A percentile compares a stretch with the other conserved stretches of the same genome.
These are phyloP conservation scores for Molorchus minor DNA, from an alignment of 2,888 invertebrate species.

Conservation along the genomic window DNA sequence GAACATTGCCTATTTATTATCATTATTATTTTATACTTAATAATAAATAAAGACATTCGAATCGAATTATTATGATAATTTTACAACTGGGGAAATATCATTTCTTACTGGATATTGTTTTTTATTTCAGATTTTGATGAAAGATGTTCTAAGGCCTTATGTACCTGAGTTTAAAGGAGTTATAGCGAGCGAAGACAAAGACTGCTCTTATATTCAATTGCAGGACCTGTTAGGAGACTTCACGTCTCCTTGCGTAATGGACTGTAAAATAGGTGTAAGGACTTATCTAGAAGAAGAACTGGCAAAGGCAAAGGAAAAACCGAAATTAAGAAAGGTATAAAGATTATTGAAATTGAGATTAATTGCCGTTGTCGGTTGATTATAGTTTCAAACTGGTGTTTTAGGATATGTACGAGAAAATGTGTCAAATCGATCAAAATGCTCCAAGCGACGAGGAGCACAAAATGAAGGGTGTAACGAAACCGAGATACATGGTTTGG, in stretches of 20 bases:
- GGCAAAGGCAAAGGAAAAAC: constrained; percentile 94
- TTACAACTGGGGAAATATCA: too few relatives aligned
- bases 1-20: too few relatives aligned
- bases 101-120: too few relatives aligned
- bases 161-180: constrained; percentile 95
- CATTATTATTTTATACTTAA: too few relatives aligned
- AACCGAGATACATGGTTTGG: constrained; percentile 96
- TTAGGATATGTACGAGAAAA: constrained; percentile 97
- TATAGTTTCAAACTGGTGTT: constrained; percentile 40
- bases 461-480: constrained; percentile 88
- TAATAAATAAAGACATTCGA: too few relatives aligned
- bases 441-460: constrained; percentile 94
- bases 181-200: constrained; percentile 80
- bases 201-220: constrained; percentile 87
- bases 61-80: too few relatives aligned
- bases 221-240: constrained; percentile 93
- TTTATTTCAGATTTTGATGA: constrained; percentile 73
- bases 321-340: constrained; percentile 83
- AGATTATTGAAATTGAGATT: not conserved
- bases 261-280: constrained; percentile 94
- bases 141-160: constrained; percentile 86
- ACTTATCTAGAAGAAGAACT: constrained; percentile 96
- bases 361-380: not conserved
- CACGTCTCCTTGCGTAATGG: constrained; percentile 94
- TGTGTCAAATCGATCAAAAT: constrained; percentile 90